A percentile compares a stretch with the other conserved stretches of the same genome.
Conservation (phyloP, 35 echinoderm and acorn worm species). For the Hemicentrotus pulcherrimus region DNA sequence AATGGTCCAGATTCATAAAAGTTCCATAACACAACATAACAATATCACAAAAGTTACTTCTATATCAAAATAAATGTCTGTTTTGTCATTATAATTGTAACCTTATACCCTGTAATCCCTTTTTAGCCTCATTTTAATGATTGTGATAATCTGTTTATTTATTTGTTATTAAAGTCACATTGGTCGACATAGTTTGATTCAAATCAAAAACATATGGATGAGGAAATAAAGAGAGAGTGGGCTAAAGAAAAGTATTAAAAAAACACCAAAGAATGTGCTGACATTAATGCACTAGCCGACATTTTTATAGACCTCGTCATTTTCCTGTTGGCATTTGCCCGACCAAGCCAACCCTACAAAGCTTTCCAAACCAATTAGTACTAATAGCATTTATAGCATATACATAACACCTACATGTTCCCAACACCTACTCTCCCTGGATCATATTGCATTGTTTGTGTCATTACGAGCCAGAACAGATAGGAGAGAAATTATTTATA, state of each 20-base stretch:
- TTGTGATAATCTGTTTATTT: no score
- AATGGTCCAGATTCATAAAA: no score
- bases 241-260: neutral
- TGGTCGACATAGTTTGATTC: neutral
- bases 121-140: no score
- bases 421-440: neutral
- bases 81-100: no score
- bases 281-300: neutral
- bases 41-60: no score
- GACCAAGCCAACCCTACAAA: neutral
- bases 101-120: no score
- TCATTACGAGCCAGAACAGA: neutral
- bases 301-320: neutral
- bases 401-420: neutral
- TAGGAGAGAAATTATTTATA: slow-evolving; percentile 36
- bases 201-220: neutral
- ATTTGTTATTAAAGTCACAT: no score
- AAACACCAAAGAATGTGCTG: neutral
- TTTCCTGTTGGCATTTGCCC: neutral
- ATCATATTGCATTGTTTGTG: neutral
- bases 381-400: neutral
- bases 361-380: neutral
- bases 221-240: neutral
- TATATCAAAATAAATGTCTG: no score
- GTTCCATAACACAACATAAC: no score